A percentile compares a stretch with the other conserved stretches of the same genome.
Conservation (phyloP, 2,113 vertebrate species). For the Grus americana region DNA sequence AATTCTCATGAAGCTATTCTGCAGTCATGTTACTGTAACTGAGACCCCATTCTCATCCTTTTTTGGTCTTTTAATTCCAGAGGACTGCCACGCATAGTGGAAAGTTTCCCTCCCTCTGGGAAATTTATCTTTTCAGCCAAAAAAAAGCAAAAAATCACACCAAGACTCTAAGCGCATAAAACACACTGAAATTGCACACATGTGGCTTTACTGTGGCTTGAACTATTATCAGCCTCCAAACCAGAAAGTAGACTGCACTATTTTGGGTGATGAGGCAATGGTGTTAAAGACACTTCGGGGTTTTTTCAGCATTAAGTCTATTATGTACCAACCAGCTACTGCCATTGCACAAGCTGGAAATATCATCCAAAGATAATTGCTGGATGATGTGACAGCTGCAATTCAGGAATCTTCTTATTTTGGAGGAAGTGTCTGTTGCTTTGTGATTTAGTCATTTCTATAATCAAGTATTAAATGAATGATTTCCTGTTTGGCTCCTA, state of each 20-base stretch:
- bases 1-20: background rate
- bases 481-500: constrained; percentile 28
- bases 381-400: constrained; percentile 34
- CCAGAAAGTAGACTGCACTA: background rate
- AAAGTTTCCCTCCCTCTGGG: background rate
- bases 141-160: background rate
- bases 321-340: background rate
- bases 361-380: background rate
- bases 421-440: constrained; percentile 27
- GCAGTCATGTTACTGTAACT: background rate
- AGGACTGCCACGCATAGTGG: background rate
- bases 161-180: background rate
- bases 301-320: background rate
- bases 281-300: background rate
- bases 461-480: constrained; percentile 42
- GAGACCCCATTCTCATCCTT: background rate
- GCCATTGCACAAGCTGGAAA: background rate
- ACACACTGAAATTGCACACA: background rate
- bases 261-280: background rate
- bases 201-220: background rate
- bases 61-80: background rate
- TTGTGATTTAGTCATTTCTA: constrained; percentile 23
- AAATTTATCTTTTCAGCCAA: background rate
- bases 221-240: background rate
- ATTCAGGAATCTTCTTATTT: constrained; percentile 18